Percentiles rank a stretch among this genome's conserved stretches.
Conservation (phyloP, 2,888 invertebrate genomes). For the Hermaeophaga mercurialis region DNA sequence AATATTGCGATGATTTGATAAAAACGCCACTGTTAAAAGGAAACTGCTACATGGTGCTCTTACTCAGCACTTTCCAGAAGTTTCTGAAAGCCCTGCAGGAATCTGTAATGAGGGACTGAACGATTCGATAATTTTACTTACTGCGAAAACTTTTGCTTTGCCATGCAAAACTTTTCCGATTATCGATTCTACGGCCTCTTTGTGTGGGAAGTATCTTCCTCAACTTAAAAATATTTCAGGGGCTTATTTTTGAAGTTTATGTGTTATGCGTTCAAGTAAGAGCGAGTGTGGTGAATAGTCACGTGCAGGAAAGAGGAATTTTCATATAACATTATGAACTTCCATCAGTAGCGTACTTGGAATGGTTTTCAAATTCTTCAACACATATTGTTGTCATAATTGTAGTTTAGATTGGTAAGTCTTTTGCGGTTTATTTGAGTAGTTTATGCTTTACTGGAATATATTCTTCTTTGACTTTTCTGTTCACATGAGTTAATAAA, state of each 20-base stretch:
- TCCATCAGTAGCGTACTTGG: too few species aligned
- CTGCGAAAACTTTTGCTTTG: conserved; percentile 49
- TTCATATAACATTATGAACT: too few species aligned
- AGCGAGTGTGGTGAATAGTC: conserved; percentile 1
- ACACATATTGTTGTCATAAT: too few species aligned
- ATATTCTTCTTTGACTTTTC: too few species aligned
- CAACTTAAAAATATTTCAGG: conserved; percentile 14
- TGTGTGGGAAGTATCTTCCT: conserved; percentile 10
- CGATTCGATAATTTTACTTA: conserved; percentile 51
- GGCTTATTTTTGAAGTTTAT: conserved; percentile 13
- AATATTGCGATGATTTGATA: background rate
- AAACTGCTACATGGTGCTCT: conserved; percentile 24
- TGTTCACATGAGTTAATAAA: too few species aligned
- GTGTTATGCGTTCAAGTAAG: background rate
- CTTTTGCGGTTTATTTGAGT: too few species aligned
- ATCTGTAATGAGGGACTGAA: conserved; percentile 50
- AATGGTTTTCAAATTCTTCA: too few species aligned
- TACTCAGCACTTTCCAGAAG: conserved; percentile 37
- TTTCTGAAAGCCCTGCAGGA: conserved; percentile 46
- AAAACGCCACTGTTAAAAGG: conserved; percentile 20
- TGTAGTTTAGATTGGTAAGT: too few species aligned
- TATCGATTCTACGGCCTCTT: conserved; percentile 38
- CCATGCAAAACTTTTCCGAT: conserved; percentile 50
- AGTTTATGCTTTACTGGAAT: too few species aligned
- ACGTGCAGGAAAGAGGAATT: background rate